phyloP scores from a whole-genome alignment of 1,140 invertebrate genomes.

The Pinna nobilis region DNA sequence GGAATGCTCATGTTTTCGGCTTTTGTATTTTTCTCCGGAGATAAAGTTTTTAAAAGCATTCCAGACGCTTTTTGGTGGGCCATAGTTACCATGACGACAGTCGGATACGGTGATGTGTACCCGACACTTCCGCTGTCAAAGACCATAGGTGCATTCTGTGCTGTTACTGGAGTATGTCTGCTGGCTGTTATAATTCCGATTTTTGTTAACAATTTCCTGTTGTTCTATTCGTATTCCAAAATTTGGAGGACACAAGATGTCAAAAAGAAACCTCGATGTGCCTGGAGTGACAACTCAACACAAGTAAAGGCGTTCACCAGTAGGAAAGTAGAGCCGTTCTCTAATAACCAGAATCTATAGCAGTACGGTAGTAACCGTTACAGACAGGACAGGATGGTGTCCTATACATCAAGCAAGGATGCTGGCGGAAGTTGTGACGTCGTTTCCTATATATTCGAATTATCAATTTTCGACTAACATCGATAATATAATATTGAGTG shows the following conservation, averaged over 20 bases:
- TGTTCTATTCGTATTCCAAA: constrained; percentile 54
- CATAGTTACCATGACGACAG: constrained; percentile 97
- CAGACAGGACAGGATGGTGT: background rate
- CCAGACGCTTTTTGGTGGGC: constrained; percentile 97
- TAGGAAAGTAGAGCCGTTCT: no score
- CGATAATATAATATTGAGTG: no score
- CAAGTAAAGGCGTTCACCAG: no score
- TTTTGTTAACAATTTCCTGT: constrained; percentile 89
- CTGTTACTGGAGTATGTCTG: constrained; percentile 89
- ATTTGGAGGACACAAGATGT: constrained; percentile 14
- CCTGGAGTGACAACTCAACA: background rate
- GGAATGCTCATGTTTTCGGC: constrained; percentile 99
- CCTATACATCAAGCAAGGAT: background rate
- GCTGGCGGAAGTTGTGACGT: no score
- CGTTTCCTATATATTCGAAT: background rate
- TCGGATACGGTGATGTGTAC: constrained; percentile 86
- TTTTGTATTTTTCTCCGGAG: constrained; percentile 79
- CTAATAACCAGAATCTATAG: no score
- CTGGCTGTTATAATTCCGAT: constrained; percentile 93
- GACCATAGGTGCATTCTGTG: constrained; percentile 86
- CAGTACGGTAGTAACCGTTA: no score
- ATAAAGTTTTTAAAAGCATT: constrained; percentile 76
- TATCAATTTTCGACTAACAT: no score
- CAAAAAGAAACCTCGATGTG: background rate
- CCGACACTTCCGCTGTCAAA: constrained; percentile 59